A percentile compares a stretch with the other conserved stretches of the same genome.
Evolutionary conservation across 2,797 vertebrate genomes (phyloP).

Genomic region (Choloepus didactylus): DNA sequence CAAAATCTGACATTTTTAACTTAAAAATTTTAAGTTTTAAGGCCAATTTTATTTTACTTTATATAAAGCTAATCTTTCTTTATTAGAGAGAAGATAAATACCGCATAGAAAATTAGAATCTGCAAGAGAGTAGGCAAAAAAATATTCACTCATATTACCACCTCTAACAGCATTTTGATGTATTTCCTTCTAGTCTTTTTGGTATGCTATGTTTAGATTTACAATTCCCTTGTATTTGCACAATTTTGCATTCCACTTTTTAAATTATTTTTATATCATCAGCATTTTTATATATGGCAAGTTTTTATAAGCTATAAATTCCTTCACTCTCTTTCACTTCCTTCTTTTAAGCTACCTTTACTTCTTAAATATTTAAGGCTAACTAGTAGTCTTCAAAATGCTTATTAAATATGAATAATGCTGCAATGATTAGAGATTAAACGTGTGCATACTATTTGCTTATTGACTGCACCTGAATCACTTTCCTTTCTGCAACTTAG

Average conservation of each 20-base stretch:
- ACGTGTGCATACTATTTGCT: neutral
- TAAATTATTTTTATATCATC: neutral
- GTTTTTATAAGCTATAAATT: neutral
- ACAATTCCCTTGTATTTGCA: neutral
- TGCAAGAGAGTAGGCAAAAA: neutral
- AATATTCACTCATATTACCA: neutral
- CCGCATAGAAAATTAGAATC: conserved; percentile 3
- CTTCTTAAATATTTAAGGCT: conserved; percentile 41
- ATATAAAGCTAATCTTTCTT: neutral
- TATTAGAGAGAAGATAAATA: neutral
- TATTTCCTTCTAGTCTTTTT: conserved; percentile 26
- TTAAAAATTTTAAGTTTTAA: neutral
- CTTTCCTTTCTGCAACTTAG: neutral
- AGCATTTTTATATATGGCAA: neutral
- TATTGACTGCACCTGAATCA: neutral
- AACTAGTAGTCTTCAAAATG: neutral
- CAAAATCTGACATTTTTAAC: conserved; percentile 23
- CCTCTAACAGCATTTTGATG: neutral
- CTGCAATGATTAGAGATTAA: neutral
- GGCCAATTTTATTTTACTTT: conserved; percentile 33
- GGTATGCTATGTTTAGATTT: neutral
- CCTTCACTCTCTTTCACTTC: neutral
- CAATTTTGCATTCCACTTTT: neutral
- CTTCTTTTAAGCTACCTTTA: conserved; percentile 40
- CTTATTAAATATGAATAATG: neutral